phyloP scores from a whole-genome alignment of 2,888 invertebrate genomes.

The Epistrophe grossulariae region DNA sequence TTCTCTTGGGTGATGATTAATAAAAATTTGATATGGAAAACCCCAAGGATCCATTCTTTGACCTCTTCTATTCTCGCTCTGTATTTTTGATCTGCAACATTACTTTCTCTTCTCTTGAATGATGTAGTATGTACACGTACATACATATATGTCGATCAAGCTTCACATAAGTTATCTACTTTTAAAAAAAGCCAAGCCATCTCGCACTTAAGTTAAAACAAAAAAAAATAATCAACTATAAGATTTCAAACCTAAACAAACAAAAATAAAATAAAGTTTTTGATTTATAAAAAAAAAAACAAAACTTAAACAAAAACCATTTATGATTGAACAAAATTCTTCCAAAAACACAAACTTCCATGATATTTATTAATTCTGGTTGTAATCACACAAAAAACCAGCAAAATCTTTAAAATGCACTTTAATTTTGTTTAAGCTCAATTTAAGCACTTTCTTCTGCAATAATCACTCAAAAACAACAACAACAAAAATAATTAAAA shows the following conservation, averaged over 20 bases:
- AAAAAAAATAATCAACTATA: not conserved
- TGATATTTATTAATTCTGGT: slow-evolving; percentile 30
- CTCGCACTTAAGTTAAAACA: not conserved
- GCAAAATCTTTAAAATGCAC: slow-evolving; percentile 6
- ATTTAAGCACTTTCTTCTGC: slow-evolving; percentile 48
- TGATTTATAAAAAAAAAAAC: not conserved
- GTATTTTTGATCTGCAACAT: not conserved
- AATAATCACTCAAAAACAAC: slow-evolving; percentile 37
- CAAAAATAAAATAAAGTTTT: not conserved
- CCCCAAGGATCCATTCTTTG: not conserved
- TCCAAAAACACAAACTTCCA: slow-evolving; percentile 70
- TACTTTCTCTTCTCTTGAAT: too few relatives aligned
- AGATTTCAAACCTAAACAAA: not conserved
- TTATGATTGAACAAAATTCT: slow-evolving; percentile 61
- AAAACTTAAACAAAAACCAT: slow-evolving; percentile 44
- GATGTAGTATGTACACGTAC: too few relatives aligned
- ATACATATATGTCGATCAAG: too few relatives aligned
- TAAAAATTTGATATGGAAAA: not conserved
- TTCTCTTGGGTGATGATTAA: too few relatives aligned
- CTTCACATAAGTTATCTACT: too few relatives aligned
- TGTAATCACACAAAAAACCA: slow-evolving; percentile 9
- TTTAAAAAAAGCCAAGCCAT: not conserved
- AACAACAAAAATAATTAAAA: slow-evolving; percentile 29
- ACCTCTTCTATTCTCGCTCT: not conserved
- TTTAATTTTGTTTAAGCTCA: slow-evolving; percentile 41